A percentile compares a stretch with the other conserved stretches of the same genome.
These are phyloP conservation scores for Drosophila bifasciata DNA, from an alignment of 1,140 invertebrate species.

Conservation along the genomic window DNA sequence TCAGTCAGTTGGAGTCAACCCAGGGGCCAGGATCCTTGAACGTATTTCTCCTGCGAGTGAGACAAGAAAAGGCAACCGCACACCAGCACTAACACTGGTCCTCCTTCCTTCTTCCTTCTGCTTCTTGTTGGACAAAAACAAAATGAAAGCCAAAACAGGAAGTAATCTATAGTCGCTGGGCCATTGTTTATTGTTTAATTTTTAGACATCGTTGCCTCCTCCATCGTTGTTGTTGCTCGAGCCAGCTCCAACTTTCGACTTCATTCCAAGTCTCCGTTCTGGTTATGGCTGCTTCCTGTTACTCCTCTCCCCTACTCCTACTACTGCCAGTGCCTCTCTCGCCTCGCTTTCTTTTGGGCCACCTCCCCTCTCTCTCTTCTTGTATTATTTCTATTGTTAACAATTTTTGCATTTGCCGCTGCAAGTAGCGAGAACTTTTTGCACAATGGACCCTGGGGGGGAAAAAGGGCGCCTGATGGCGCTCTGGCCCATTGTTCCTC, in stretches of 20 bases:
- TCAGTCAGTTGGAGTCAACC: slow-evolving; percentile 17
- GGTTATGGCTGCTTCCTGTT: slow-evolving; percentile 43
- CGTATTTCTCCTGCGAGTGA: no score
- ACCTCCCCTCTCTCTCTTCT: slow-evolving; percentile 11
- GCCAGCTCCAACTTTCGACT: slow-evolving; percentile 49
- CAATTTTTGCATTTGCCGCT: slow-evolving; percentile 79
- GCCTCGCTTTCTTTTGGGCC: slow-evolving; percentile 17
- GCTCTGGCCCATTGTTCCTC: slow-evolving; percentile 47
- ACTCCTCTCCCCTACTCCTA: slow-evolving; percentile 6
- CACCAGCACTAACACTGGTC: slow-evolving; percentile 4
- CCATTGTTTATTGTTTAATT: slow-evolving; percentile 82
- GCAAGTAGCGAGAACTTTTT: slow-evolving; percentile 80
- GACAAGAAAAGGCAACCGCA: slow-evolving; percentile 5
- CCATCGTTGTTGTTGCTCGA: no score
- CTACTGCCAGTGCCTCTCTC: background rate
- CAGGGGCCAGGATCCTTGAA: background rate
- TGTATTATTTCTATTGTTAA: slow-evolving; percentile 79
- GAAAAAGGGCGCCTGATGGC: slow-evolving; percentile 14
- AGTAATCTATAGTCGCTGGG: slow-evolving; percentile 80
- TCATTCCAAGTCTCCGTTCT: slow-evolving; percentile 42
- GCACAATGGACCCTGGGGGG: slow-evolving; percentile 58
- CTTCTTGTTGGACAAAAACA: slow-evolving; percentile 38
- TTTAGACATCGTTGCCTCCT: slow-evolving; percentile 75
- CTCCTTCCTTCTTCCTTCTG: slow-evolving; percentile 7
- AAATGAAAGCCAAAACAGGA: slow-evolving; percentile 79